A percentile compares a stretch with the other conserved stretches of the same genome.
Evolutionary conservation across 2,797 vertebrate genomes (phyloP).

Genomic region (Cygnus olor): DNA sequence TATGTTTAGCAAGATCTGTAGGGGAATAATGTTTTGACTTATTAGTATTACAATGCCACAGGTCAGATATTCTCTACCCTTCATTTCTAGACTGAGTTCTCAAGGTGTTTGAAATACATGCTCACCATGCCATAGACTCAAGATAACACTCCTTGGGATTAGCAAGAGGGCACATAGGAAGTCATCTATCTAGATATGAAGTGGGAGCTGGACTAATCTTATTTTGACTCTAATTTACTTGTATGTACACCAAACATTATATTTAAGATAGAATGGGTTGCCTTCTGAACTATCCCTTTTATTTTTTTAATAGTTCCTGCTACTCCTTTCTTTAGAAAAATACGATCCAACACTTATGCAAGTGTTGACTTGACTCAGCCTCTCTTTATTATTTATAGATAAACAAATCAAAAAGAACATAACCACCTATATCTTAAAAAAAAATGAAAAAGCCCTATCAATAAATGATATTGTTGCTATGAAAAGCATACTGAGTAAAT

Average conservation of each 20-base stretch:
- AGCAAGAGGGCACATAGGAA: not conserved
- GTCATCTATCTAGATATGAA: not conserved
- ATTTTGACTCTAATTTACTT: not conserved
- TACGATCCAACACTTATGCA: not conserved
- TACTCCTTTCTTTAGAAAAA: not conserved
- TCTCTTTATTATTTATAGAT: constrained; percentile 45
- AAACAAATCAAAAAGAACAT: constrained; percentile 57
- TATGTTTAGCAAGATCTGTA: not conserved
- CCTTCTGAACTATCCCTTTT: not conserved
- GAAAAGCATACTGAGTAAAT: constrained; percentile 59
- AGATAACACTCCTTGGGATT: not conserved
- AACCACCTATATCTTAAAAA: not conserved
- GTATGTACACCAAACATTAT: not conserved
- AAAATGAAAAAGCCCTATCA: constrained; percentile 56
- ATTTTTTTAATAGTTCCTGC: not conserved
- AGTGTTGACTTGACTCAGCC: not conserved
- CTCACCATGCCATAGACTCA: not conserved
- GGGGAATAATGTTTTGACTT: not conserved
- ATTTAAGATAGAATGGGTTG: not conserved
- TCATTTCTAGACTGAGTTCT: not conserved
- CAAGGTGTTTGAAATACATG: not conserved
- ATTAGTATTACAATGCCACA: not conserved
- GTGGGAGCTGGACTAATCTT: not conserved
- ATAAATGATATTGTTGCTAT: constrained; percentile 75
- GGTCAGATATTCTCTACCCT: not conserved